Evolutionary conservation across 2,113 vertebrate genomes (phyloP).

Genomic region (Tragelaphus strepsiceros): DNA sequence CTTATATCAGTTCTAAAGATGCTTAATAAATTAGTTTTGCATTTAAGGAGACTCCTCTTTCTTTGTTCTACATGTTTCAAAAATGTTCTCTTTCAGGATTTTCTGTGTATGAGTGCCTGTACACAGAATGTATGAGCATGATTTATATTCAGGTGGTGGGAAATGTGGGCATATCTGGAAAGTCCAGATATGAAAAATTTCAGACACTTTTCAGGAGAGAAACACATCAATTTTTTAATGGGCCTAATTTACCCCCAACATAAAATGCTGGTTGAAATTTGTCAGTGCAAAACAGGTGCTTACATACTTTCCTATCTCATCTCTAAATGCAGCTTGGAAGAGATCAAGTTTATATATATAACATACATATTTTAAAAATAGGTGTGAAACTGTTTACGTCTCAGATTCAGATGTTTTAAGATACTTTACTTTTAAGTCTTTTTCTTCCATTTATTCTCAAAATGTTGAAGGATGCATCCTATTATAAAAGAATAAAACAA

Average conservation of each 20-base stretch:
- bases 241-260: neutral
- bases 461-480: neutral
- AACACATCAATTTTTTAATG: constrained; percentile 10
- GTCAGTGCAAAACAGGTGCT: neutral
- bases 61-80: constrained; percentile 2
- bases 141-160: neutral
- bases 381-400: neutral
- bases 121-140: neutral
- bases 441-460: constrained; percentile 35
- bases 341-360: neutral
- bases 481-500: constrained; percentile 20
- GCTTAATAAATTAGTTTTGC: constrained; percentile 23
- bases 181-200: constrained; percentile 5
- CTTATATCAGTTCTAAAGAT: neutral
- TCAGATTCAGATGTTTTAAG: constrained; percentile 38
- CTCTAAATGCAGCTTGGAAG: neutral
- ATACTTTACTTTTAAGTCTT: neutral
- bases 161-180: neutral
- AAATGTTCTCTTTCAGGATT: constrained; percentile 29
- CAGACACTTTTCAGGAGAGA: neutral
- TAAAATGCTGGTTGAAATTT: constrained; percentile 3
- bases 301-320: neutral
- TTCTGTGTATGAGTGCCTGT: neutral
- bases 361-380: neutral
- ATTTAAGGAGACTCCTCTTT: neutral